Conservation (phyloP, 2,113 vertebrate genomes). For the Rhinichthys klamathensis region DNA sequence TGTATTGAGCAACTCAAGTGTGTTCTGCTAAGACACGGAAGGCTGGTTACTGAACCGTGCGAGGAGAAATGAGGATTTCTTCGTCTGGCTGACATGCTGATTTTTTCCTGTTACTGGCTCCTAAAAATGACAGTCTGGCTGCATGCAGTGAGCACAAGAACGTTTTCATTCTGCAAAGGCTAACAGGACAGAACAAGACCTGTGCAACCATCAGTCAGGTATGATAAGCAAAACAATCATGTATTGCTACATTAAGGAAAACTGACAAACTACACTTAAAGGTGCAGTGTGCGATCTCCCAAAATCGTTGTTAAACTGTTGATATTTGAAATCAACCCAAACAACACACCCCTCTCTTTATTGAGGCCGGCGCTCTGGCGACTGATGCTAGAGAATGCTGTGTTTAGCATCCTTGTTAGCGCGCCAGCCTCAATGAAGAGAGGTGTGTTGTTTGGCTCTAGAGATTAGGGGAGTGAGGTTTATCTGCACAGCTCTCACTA, state of each 20-base stretch:
- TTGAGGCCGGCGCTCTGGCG: no score
- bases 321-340: no score
- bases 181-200: slow-evolving; percentile 23
- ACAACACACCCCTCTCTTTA: no score
- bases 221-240: neutral
- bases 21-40: slow-evolving; percentile 12
- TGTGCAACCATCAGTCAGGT: neutral
- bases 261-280: neutral
- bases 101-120: slow-evolving; percentile 18
- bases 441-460: no score
- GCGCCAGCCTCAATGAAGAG: no score
- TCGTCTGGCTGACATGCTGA: neutral
- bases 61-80: slow-evolving; percentile 34
- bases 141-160: slow-evolving; percentile 5
- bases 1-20: slow-evolving; percentile 41
- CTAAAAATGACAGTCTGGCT: slow-evolving; percentile 14
- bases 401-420: no score
- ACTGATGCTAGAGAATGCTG: no score
- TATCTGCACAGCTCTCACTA: no score
- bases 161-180: neutral
- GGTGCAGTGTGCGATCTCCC: no score
- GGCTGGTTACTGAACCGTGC: slow-evolving; percentile 40
- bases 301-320: neutral
- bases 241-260: neutral
- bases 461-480: no score